Percentiles rank a stretch among this genome's conserved stretches.
These are phyloP conservation scores for Epinephelus awoara DNA, from an alignment of 2,797 vertebrate species.

Conservation along the genomic window DNA sequence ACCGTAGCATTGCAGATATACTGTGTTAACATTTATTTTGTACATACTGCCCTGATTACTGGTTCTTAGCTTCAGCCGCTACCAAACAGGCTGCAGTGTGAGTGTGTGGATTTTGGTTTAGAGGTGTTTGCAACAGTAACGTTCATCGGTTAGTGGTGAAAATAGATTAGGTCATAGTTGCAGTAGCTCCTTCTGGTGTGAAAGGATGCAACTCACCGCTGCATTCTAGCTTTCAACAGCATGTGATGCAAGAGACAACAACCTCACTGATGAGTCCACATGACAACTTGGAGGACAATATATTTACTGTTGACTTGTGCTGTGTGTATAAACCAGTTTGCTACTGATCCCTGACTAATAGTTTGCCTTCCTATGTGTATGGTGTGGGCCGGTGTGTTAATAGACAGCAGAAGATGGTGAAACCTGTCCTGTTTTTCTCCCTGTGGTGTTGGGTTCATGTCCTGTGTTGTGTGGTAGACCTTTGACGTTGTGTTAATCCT, in stretches of 20 bases:
- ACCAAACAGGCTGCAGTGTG: constrained; percentile 17
- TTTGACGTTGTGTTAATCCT: not conserved
- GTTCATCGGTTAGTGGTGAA: not conserved
- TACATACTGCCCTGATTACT: constrained; percentile 43
- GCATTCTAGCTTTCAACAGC: constrained; percentile 13
- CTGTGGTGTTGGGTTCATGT: constrained; percentile 31
- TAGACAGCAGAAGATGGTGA: not conserved
- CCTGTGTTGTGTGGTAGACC: constrained; percentile 1
- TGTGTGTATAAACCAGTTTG: constrained; percentile 10
- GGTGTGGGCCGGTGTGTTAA: constrained; percentile 42
- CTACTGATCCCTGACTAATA: constrained; percentile 10
- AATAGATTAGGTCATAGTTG: constrained; percentile 24
- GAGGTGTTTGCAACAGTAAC: constrained; percentile 12
- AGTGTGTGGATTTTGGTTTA: constrained; percentile 29
- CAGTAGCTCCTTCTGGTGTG: constrained; percentile 17
- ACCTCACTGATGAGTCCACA: not conserved
- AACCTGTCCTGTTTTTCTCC: constrained; percentile 7
- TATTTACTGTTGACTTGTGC: constrained; percentile 1
- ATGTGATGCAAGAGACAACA: constrained; percentile 5
- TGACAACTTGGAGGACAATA: not conserved
- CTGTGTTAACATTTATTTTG: constrained; percentile 52
- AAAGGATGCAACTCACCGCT: constrained; percentile 8
- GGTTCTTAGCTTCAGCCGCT: constrained; percentile 23
- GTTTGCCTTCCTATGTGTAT: constrained; percentile 25
- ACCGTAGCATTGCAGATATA: constrained; percentile 32